phyloP scores from a whole-genome alignment of 2,797 vertebrate genomes.

The Syngnathus rostellatus region DNA sequence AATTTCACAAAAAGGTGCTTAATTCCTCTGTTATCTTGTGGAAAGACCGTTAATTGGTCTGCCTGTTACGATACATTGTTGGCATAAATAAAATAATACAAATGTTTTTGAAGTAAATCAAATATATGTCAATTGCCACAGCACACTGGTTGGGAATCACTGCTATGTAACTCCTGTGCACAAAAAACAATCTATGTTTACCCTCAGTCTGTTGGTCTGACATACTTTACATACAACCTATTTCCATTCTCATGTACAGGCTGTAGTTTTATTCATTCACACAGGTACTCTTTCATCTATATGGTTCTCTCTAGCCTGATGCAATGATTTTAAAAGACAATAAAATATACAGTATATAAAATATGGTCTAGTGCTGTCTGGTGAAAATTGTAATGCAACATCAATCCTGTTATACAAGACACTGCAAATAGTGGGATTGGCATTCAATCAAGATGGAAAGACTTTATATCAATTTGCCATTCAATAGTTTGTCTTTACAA shows the following conservation, averaged over 20 bases:
- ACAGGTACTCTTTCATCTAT: conserved; percentile 69
- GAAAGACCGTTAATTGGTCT: too few relatives aligned
- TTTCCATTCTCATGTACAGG: conserved; percentile 59
- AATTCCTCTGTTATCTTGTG: too few relatives aligned
- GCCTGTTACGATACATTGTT: too few relatives aligned
- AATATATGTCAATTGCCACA: too few relatives aligned
- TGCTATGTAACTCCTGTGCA: conserved; percentile 44
- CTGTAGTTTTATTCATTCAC: conserved; percentile 61
- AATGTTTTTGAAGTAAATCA: too few relatives aligned
- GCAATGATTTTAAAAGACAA: conserved; percentile 68
- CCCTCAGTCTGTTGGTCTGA: conserved; percentile 45
- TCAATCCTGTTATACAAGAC: neutral
- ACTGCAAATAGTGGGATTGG: neutral
- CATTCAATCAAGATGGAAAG: too few relatives aligned
- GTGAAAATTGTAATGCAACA: too few relatives aligned
- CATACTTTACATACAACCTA: conserved; percentile 44
- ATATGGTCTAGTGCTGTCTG: neutral
- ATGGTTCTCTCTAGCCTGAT: conserved; percentile 68
- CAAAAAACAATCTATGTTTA: conserved; percentile 33
- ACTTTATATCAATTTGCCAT: too few relatives aligned
- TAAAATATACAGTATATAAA: conserved; percentile 60
- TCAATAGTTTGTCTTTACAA: too few relatives aligned
- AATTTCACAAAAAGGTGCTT: too few relatives aligned
- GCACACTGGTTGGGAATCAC: too few relatives aligned
- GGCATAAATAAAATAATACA: too few relatives aligned